phyloP scores from a whole-genome alignment of 1,140 invertebrate genomes.

The Leptonema lineaticorne region DNA sequence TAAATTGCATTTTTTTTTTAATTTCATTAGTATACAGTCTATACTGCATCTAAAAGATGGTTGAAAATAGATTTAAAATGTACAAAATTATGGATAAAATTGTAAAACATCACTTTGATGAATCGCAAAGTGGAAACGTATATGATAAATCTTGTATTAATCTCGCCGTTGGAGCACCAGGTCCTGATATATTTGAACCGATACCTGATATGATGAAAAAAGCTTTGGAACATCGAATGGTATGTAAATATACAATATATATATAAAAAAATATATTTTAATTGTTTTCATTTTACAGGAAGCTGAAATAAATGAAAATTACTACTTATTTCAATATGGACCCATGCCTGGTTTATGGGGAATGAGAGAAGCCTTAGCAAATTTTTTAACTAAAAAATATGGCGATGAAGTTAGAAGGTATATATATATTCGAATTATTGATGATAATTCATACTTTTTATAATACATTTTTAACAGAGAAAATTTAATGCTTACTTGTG shows the following conservation, averaged over 20 bases:
- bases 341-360: conserved; percentile 55
- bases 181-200: conserved; percentile 55
- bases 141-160: conserved; percentile 53
- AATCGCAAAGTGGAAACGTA: conserved; percentile 52
- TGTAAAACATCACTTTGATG: conserved; percentile 57
- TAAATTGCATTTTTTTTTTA: too few species aligned
- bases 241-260: conserved; percentile 42
- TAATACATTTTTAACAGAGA: conserved; percentile 47
- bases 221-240: conserved; percentile 56
- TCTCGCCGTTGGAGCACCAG: conserved; percentile 58
- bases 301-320: conserved; percentile 52
- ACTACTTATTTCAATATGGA: conserved; percentile 61
- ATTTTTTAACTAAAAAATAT: conserved; percentile 56
- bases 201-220: conserved; percentile 53
- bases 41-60: too few species aligned
- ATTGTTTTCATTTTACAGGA: conserved; percentile 44
- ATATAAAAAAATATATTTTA: too few species aligned
- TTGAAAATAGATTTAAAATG: too few species aligned
- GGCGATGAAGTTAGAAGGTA: conserved; percentile 50
- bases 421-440: not conserved
- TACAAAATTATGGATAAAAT: too few species aligned
- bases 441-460: conserved; percentile 6
- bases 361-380: conserved; percentile 53
- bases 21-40: too few species aligned
- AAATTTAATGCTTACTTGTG: conserved; percentile 64